These are phyloP conservation scores for Intellagama lesueurii DNA, from an alignment of 2,797 vertebrate species.

Conservation along the genomic window DNA sequence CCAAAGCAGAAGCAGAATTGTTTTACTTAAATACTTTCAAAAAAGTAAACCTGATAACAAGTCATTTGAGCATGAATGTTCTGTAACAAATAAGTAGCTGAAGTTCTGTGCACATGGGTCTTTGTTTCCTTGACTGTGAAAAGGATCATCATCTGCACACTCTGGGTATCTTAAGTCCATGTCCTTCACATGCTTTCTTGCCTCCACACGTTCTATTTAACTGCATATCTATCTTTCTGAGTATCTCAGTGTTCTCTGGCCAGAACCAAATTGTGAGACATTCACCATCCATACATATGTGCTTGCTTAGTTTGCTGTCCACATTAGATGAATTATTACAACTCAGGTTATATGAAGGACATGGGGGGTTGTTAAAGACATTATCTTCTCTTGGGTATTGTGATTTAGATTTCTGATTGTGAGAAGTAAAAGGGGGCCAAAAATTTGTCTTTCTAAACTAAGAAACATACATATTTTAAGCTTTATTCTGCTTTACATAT, in stretches of 20 bases:
- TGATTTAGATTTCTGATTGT: slow-evolving; percentile 41
- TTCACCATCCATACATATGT: slow-evolving; percentile 17
- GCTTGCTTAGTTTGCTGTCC: slow-evolving; percentile 15
- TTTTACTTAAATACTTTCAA: neutral
- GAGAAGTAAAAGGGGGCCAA: slow-evolving; percentile 1
- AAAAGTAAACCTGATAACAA: neutral
- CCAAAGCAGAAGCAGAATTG: neutral
- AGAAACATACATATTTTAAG: slow-evolving; percentile 11
- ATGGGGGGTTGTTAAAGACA: slow-evolving; percentile 21
- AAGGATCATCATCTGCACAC: no score
- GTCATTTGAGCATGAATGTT: neutral
- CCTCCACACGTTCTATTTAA: neutral
- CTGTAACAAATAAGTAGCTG: neutral
- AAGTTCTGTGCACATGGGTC: neutral
- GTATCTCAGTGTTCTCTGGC: neutral
- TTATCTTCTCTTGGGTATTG: slow-evolving; percentile 15
- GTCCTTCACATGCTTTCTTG: neutral
- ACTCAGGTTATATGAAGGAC: neutral
- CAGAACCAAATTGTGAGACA: neutral
- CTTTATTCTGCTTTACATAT: slow-evolving; percentile 31
- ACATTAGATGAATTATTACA: slow-evolving; percentile 11
- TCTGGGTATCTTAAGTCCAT: neutral
- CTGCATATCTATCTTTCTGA: neutral
- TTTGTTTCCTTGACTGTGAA: neutral
- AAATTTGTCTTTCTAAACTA: neutral